A percentile compares a stretch with the other conserved stretches of the same genome.
phyloP scores from a whole-genome alignment of 2,113 vertebrate species.

The Formicarius rufipectus region DNA sequence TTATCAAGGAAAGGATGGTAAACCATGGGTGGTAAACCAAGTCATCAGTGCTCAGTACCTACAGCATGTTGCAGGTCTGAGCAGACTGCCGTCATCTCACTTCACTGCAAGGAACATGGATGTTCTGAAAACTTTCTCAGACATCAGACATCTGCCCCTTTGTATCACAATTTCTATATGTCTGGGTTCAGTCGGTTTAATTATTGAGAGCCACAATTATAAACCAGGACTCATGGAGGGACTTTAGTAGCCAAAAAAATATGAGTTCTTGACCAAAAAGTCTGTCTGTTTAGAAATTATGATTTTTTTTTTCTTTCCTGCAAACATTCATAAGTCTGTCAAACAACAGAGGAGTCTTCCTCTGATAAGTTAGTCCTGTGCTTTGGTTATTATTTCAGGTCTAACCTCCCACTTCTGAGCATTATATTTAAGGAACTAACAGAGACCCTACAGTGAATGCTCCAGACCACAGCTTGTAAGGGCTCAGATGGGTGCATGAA shows the following conservation, averaged over 20 bases:
- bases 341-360: not conserved
- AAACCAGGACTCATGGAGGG: not conserved
- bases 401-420: not conserved
- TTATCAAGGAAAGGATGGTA: not conserved
- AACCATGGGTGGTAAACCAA: slow-evolving; percentile 14
- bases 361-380: not conserved
- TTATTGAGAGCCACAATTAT: not conserved
- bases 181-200: not conserved
- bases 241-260: not conserved
- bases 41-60: not conserved
- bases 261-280: not conserved
- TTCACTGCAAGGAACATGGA: not conserved
- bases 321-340: not conserved
- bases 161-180: not conserved
- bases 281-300: rapidly evolving
- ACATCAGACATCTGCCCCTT: not conserved
- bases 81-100: not conserved
- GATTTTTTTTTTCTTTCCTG: not conserved
- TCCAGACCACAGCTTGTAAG: not conserved
- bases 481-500: not conserved
- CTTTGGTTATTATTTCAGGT: not conserved
- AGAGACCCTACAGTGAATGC: not conserved
- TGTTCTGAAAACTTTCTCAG: not conserved
- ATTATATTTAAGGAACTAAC: not conserved
- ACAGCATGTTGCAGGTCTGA: not conserved